Evolutionary conservation across 2,113 vertebrate species (phyloP).

Genomic region (Prionailurus viverrinus): DNA sequence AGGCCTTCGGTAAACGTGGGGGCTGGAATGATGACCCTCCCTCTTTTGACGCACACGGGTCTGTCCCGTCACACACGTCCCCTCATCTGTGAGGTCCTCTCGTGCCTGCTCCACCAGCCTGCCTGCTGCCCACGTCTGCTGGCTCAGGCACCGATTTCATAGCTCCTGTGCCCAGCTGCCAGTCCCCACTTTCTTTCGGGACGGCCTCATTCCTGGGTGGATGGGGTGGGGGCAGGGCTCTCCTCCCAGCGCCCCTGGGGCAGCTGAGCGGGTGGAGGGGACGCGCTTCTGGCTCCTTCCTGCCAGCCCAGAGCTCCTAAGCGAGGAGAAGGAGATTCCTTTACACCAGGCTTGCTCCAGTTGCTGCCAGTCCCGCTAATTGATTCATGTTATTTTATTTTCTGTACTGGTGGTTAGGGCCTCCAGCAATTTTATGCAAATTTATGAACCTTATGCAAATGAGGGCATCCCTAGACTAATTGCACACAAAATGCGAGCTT

Average conservation of each 20-base stretch:
- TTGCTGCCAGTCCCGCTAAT: slow-evolving; percentile 68
- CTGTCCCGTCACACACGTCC: not conserved
- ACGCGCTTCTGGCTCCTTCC: not conserved
- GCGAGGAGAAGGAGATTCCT: slow-evolving; percentile 56
- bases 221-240: not conserved
- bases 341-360: slow-evolving; percentile 54
- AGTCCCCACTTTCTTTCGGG: not conserved
- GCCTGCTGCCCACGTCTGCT: not conserved
- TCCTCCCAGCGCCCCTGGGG: not conserved
- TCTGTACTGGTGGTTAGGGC: slow-evolving; percentile 78
- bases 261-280: not conserved
- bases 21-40: too few relatives aligned
- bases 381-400: slow-evolving; percentile 84
- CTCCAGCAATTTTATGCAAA: slow-evolving; percentile 82
- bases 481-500: slow-evolving; percentile 78
- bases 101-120: not conserved
- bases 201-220: not conserved
- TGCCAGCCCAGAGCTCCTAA: not conserved
- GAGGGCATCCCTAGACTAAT: slow-evolving; percentile 82
- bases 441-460: slow-evolving; percentile 82
- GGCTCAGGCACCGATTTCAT: not conserved
- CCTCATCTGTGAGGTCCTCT: not conserved
- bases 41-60: not conserved
- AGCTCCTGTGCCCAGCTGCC: not conserved
- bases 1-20: not conserved